A percentile compares a stretch with the other conserved stretches of the same genome.
These are phyloP conservation scores for Dromaius novaehollandiae DNA, from an alignment of 2,113 vertebrate species.

Conservation along the genomic window DNA sequence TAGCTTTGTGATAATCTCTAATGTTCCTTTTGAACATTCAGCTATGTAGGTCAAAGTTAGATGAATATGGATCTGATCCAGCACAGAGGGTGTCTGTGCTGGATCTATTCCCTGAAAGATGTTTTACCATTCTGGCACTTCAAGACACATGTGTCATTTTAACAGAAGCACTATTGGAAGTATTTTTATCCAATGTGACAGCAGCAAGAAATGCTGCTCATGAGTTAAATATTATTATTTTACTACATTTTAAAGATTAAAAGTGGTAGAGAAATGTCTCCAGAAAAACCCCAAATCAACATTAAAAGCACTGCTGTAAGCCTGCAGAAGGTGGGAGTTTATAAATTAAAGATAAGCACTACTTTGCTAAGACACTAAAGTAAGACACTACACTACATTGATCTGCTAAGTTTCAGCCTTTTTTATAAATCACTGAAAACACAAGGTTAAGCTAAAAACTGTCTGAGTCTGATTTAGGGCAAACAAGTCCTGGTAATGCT, in stretches of 20 bases:
- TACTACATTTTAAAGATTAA: not conserved
- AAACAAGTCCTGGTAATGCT: not conserved
- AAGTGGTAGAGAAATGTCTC: not conserved
- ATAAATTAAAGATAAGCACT: slow-evolving; percentile 26
- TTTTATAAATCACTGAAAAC: slow-evolving; percentile 43
- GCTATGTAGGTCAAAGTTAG: slow-evolving; percentile 51
- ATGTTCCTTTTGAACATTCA: not conserved
- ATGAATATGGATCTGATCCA: slow-evolving; percentile 40
- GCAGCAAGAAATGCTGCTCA: not conserved
- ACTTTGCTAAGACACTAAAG: not conserved
- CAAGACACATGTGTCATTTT: slow-evolving; percentile 16
- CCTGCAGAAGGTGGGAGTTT: slow-evolving; percentile 5
- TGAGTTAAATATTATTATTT: slow-evolving; percentile 17
- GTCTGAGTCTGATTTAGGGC: not conserved
- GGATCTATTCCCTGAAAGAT: slow-evolving; percentile 52
- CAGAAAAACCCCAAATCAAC: not conserved
- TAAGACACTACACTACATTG: not conserved
- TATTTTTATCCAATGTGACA: slow-evolving; percentile 18
- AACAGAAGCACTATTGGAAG: slow-evolving; percentile 12
- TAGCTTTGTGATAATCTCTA: not conserved
- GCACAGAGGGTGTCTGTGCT: slow-evolving; percentile 2
- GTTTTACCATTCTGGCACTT: not conserved
- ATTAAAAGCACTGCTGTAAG: slow-evolving; percentile 13
- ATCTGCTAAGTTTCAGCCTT: slow-evolving; percentile 21
- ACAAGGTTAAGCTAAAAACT: not conserved